Evolutionary conservation across 2,797 vertebrate genomes (phyloP).

Genomic region (Esox masquinongy): DNA sequence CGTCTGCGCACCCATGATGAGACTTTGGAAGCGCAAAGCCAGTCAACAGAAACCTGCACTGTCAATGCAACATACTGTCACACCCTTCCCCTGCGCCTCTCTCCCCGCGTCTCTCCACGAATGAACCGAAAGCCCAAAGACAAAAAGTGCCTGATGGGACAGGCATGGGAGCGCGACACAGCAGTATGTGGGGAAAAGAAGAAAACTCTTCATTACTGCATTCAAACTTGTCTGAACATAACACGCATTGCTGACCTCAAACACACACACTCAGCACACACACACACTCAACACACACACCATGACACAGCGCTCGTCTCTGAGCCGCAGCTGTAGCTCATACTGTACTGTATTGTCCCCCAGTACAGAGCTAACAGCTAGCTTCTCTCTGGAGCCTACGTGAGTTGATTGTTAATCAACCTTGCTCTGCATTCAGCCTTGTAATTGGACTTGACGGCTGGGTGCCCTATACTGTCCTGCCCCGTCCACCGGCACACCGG

Average conservation of each 20-base stretch:
- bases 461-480: constrained; percentile 50
- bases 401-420: constrained; percentile 32
- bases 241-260: constrained; percentile 29
- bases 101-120: neutral
- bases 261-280: neutral
- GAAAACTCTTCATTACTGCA: constrained; percentile 44
- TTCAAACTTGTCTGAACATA: constrained; percentile 44
- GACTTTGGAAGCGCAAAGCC: constrained; percentile 5
- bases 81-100: neutral
- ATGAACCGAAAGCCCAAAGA: constrained; percentile 26
- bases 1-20: neutral
- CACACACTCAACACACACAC: neutral
- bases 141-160: constrained; percentile 29
- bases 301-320: neutral
- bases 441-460: constrained; percentile 78
- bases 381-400: constrained; percentile 44
- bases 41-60: constrained; percentile 10
- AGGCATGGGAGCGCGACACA: neutral
- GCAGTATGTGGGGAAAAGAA: constrained; percentile 18
- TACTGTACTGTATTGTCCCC: constrained; percentile 54
- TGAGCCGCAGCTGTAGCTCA: constrained; percentile 20
- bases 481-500: constrained; percentile 50
- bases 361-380: constrained; percentile 33
- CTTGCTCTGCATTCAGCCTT: constrained; percentile 64
- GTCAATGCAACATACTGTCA: constrained; percentile 17